These are phyloP conservation scores for Lissocephala sabroskyi DNA, from an alignment of 2,888 invertebrate genomes.

Conservation along the genomic window DNA sequence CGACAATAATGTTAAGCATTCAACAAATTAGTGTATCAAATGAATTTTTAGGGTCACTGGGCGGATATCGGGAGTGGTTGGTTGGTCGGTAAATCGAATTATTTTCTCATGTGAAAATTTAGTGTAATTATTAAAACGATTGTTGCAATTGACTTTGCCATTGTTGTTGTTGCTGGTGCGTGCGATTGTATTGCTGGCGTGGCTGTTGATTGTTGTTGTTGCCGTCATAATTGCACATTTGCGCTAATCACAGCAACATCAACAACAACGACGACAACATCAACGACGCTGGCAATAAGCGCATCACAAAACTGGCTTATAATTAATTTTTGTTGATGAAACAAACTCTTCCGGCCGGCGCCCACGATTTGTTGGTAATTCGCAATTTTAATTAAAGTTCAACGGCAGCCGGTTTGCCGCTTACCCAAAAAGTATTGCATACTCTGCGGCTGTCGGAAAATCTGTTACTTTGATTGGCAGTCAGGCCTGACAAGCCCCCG, in stretches of 20 bases:
- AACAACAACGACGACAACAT: neutral
- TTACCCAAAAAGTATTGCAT: too few species aligned
- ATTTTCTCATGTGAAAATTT: slow-evolving; percentile 15
- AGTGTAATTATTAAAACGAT: slow-evolving; percentile 24
- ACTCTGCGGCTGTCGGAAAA: too few species aligned
- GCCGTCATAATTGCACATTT: neutral
- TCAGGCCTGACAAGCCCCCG: too few species aligned
- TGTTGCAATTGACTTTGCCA: neutral
- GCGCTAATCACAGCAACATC: too few species aligned
- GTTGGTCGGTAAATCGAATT: slow-evolving; percentile 4
- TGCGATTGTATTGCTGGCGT: slow-evolving; percentile 1
- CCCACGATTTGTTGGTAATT: slow-evolving; percentile 2
- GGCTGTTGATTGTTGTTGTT: slow-evolving; percentile 7
- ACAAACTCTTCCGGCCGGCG: neutral
- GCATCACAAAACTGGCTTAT: slow-evolving; percentile 7
- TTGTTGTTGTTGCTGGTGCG: slow-evolving; percentile 1
- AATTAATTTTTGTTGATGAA: slow-evolving; percentile 15
- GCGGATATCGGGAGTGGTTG: neutral
- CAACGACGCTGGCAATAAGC: neutral
- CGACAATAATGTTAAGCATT: slow-evolving; percentile 1
- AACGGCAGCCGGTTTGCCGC: neutral
- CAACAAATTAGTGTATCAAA: neutral
- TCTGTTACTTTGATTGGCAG: too few species aligned
- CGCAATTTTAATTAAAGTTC: slow-evolving; percentile 16
- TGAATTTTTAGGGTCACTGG: neutral